These are phyloP conservation scores for Argyrosomus japonicus DNA, from an alignment of 2,113 vertebrate species.

Conservation along the genomic window DNA sequence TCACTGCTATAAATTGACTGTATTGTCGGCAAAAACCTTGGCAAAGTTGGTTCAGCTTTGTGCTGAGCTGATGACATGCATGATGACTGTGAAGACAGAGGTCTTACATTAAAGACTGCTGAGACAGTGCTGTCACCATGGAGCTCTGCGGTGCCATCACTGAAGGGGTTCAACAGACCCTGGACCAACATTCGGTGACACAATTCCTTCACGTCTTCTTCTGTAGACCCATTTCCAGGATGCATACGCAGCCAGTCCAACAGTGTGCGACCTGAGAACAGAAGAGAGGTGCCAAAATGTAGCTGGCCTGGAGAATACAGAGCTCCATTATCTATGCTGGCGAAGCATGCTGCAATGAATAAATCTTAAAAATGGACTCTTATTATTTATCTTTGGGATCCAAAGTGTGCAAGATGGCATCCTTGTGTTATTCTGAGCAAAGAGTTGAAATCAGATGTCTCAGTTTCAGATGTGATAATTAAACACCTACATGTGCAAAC, in stretches of 20 bases:
- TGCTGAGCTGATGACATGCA: not conserved
- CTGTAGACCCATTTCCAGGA: constrained; percentile 83
- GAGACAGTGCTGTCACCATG: constrained; percentile 77
- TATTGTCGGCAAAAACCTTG: not conserved
- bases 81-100: constrained; percentile 11
- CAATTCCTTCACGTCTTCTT: constrained; percentile 88
- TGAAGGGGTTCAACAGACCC: constrained; percentile 91
- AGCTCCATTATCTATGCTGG: not conserved
- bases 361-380: not conserved
- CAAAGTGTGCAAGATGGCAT: not conserved
- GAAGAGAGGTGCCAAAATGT: not conserved
- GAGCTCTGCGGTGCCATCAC: constrained; percentile 86
- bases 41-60: not conserved
- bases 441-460: constrained; percentile 16
- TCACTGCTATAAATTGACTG: not conserved
- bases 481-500: constrained; percentile 72
- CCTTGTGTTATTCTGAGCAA: not conserved
- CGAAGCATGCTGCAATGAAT: not conserved
- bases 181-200: constrained; percentile 90
- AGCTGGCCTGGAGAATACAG: not conserved
- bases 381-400: not conserved
- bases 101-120: constrained; percentile 87
- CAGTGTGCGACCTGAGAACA: constrained; percentile 74
- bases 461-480: constrained; percentile 72
- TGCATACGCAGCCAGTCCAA: constrained; percentile 89